phyloP scores from a whole-genome alignment of 1,140 invertebrate species.

The Steinernema khuongi region DNA sequence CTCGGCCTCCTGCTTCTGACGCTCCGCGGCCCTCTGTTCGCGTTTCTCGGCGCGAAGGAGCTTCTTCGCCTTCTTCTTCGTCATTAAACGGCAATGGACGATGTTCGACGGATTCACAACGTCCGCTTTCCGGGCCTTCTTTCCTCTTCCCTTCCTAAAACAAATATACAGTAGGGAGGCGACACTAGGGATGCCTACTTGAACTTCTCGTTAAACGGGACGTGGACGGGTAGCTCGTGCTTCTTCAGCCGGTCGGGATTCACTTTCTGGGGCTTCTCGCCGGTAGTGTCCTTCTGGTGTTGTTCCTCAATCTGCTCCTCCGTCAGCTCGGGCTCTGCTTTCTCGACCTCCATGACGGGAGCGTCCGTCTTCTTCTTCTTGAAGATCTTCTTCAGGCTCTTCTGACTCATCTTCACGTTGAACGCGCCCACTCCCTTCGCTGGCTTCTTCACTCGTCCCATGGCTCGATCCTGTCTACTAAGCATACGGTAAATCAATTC shows the following conservation, averaged over 20 bases:
- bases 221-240: neutral
- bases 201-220: conserved; percentile 21
- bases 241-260: conserved; percentile 7
- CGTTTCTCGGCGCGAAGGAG: conserved; percentile 2
- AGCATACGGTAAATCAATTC: neutral
- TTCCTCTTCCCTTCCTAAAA: conserved; percentile 14
- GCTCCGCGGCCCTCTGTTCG: no score
- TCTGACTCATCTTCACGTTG: conserved; percentile 1
- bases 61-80: conserved; percentile 27
- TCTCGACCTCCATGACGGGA: neutral
- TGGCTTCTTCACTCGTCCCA: conserved; percentile 3
- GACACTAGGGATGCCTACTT: neutral
- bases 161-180: neutral
- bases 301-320: neutral
- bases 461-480: no score
- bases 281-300: neutral
- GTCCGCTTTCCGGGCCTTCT: conserved; percentile 1
- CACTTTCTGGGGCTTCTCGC: conserved; percentile 11
- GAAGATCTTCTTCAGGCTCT: neutral
- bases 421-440: neutral
- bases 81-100: conserved; percentile 17
- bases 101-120: conserved; percentile 15
- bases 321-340: neutral
- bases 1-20: neutral
- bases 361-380: neutral